Evolutionary conservation across 1,140 invertebrate genomes (phyloP).

Genomic region (Watersipora subatra): DNA sequence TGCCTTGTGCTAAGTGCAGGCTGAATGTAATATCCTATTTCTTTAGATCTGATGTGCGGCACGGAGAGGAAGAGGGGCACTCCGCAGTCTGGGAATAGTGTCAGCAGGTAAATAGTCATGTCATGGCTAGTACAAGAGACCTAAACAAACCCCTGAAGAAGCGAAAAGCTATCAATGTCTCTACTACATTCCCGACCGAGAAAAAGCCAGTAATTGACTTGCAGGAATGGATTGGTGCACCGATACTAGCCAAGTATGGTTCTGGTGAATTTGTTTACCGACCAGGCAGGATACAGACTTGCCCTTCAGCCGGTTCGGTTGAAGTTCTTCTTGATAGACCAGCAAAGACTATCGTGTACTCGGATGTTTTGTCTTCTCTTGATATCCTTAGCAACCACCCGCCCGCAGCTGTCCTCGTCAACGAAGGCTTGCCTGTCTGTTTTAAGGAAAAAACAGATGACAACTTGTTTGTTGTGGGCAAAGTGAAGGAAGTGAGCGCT

Average conservation of each 20-base stretch:
- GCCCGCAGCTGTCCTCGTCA: constrained; percentile 63
- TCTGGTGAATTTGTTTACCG: constrained; percentile 59
- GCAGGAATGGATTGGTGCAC: constrained; percentile 75
- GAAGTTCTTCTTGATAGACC: constrained; percentile 59
- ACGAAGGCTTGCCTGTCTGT: constrained; percentile 49
- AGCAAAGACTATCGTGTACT: constrained; percentile 48
- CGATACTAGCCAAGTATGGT: constrained; percentile 64
- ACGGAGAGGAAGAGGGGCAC: too few relatives aligned
- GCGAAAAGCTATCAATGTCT: constrained; percentile 27
- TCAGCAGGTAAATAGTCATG: too few relatives aligned
- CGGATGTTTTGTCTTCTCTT: constrained; percentile 51
- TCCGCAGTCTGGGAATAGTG: too few relatives aligned
- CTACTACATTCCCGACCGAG: constrained; percentile 9
- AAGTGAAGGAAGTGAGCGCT: constrained; percentile 55
- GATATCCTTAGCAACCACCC: constrained; percentile 85
- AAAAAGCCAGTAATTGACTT: constrained; percentile 53
- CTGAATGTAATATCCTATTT: too few relatives aligned
- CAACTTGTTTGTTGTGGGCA: constrained; percentile 66
- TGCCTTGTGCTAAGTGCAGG: too few relatives aligned
- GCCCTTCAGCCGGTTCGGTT: constrained; percentile 54
- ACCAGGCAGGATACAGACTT: constrained; percentile 56
- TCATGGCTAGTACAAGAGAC: neutral
- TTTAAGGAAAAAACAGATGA: constrained; percentile 46
- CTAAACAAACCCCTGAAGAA: constrained; percentile 34
- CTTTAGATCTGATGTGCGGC: too few relatives aligned